Evolutionary conservation across 2,113 vertebrate species (phyloP).

Genomic region (Embiotoca jacksoni): DNA sequence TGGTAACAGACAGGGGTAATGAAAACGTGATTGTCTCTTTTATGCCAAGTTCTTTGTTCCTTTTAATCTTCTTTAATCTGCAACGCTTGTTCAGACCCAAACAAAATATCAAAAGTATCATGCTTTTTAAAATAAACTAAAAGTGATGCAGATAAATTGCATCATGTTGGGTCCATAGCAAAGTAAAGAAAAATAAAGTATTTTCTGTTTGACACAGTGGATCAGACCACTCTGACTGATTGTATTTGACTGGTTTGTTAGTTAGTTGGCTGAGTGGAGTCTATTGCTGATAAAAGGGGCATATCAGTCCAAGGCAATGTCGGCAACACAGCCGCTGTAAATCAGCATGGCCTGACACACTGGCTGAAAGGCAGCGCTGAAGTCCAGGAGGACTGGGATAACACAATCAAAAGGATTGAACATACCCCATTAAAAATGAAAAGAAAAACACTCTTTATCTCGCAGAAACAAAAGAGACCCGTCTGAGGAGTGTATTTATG

Average conservation of each 20-base stretch:
- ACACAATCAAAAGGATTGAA: slow-evolving; percentile 16
- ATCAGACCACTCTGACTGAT: slow-evolving; percentile 46
- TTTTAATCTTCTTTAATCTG: slow-evolving; percentile 39
- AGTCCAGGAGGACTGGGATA: slow-evolving; percentile 14
- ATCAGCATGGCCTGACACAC: slow-evolving; percentile 18
- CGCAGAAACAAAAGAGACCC: slow-evolving; percentile 10
- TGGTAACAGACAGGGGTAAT: background rate
- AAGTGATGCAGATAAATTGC: slow-evolving; percentile 27
- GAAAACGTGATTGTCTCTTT: slow-evolving; percentile 26
- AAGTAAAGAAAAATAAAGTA: background rate
- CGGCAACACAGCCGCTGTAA: slow-evolving; percentile 17
- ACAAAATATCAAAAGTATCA: slow-evolving; percentile 30
- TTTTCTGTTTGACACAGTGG: slow-evolving; percentile 20
- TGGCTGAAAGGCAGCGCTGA: background rate
- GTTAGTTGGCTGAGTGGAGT: slow-evolving; percentile 43
- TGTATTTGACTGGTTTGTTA: slow-evolving; percentile 54
- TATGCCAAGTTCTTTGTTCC: slow-evolving; percentile 17
- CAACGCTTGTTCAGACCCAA: slow-evolving; percentile 3
- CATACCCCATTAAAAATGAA: slow-evolving; percentile 14
- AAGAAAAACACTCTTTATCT: background rate
- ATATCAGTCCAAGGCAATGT: slow-evolving; percentile 27
- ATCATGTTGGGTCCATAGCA: slow-evolving; percentile 8
- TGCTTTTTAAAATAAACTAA: slow-evolving; percentile 40
- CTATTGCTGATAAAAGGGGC: slow-evolving; percentile 44
- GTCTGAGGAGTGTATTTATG: background rate